Evolutionary conservation across 2,888 invertebrate genomes (phyloP).

Genomic region (Dromius quadrimaculatus): DNA sequence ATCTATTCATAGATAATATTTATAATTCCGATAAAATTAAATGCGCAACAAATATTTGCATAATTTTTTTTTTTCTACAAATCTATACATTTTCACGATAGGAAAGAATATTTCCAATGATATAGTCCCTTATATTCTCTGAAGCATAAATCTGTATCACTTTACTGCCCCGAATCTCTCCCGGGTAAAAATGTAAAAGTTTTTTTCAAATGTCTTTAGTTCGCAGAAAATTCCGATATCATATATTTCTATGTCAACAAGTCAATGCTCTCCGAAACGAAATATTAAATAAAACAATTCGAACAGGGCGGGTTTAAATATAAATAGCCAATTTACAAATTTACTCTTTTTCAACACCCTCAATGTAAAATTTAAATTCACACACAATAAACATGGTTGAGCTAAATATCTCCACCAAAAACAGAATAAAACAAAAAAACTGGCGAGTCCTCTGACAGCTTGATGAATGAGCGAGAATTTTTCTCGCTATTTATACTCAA

Average conservation of each 20-base stretch:
- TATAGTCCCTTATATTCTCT: no score
- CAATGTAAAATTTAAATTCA: neutral
- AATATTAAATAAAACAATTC: neutral
- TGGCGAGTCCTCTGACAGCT: conserved; percentile 18
- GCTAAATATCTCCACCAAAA: conserved; percentile 11
- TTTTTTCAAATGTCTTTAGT: no score
- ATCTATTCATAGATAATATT: no score
- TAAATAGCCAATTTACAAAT: neutral
- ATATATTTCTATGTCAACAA: neutral
- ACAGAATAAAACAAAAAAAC: conserved; percentile 25
- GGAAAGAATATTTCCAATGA: no score
- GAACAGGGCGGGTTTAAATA: neutral
- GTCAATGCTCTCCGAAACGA: neutral
- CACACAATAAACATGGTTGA: conserved; percentile 10
- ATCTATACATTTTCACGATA: no score
- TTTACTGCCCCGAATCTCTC: no score
- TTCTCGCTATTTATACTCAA: conserved; percentile 23
- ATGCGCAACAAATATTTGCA: no score
- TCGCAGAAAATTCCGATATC: no score
- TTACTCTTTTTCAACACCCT: neutral
- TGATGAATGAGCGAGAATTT: conserved; percentile 35
- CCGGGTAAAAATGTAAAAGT: no score
- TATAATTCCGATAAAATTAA: no score
- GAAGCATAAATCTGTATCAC: no score
- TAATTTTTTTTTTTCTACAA: no score